Evolutionary conservation across 1,140 invertebrate species (phyloP).

Genomic region (Centruroides vittatus): DNA sequence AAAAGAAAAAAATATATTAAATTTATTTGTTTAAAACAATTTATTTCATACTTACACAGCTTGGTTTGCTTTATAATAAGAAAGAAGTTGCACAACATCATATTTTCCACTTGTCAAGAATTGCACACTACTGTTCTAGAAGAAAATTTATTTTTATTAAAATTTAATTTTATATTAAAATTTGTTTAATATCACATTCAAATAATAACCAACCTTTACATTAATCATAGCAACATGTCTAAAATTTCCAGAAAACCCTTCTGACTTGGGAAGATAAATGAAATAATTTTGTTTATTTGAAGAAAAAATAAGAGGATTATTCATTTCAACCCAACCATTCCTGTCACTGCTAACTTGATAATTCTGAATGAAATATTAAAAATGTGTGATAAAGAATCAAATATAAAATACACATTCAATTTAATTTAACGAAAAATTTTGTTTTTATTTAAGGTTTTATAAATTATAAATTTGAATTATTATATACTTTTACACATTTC

Average conservation of each 20-base stretch:
- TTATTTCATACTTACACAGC: slow-evolving; percentile 4
- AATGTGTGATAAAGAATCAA: neutral
- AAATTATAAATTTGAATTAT: slow-evolving; percentile 48
- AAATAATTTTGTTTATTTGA: slow-evolving; percentile 60
- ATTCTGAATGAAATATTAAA: slow-evolving; percentile 1
- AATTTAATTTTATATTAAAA: too few relatives aligned
- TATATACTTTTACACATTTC: slow-evolving; percentile 39
- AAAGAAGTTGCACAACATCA: slow-evolving; percentile 65
- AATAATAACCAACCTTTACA: slow-evolving; percentile 13
- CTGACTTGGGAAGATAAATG: slow-evolving; percentile 48
- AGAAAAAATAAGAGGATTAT: slow-evolving; percentile 67
- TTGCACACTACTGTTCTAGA: slow-evolving; percentile 8
- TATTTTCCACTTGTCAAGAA: slow-evolving; percentile 65
- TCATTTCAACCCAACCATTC: slow-evolving; percentile 51
- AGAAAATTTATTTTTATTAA: neutral
- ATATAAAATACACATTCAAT: neutral
- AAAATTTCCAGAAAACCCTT: slow-evolving; percentile 47
- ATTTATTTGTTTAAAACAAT: too few relatives aligned
- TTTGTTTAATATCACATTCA: too few relatives aligned
- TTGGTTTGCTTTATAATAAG: slow-evolving; percentile 29
- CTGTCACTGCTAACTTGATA: slow-evolving; percentile 3
- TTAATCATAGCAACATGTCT: slow-evolving; percentile 59
- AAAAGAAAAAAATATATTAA: too few relatives aligned
- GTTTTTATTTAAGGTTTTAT: neutral
- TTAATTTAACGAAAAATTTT: neutral